Percentiles rank a stretch among this genome's conserved stretches.
These are phyloP conservation scores for Heliothis virescens DNA, from an alignment of 1,140 invertebrate genomes.

Conservation along the genomic window DNA sequence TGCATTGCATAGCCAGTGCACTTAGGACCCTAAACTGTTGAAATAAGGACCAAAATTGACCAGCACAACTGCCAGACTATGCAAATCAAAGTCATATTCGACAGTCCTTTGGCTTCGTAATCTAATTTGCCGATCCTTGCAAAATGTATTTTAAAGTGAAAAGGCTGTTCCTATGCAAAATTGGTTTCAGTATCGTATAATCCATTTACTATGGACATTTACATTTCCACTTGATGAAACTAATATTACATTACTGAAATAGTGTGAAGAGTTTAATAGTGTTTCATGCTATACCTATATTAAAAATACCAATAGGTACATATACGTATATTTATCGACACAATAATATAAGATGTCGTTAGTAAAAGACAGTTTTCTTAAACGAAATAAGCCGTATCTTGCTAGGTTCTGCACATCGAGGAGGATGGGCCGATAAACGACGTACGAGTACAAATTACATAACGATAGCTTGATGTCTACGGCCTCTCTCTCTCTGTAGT, in stretches of 20 bases:
- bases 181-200: background rate
- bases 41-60: background rate
- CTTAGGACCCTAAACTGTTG: background rate
- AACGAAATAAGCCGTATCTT: too few species aligned
- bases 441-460: too few species aligned
- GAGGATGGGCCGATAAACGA: too few species aligned
- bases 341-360: too few species aligned
- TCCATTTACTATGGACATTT: background rate
- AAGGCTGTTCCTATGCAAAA: background rate
- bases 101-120: slow-evolving; percentile 33
- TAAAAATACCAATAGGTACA: too few species aligned
- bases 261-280: too few species aligned
- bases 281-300: too few species aligned
- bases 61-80: background rate
- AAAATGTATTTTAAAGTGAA: background rate
- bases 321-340: too few species aligned
- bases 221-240: background rate
- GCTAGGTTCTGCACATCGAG: too few species aligned
- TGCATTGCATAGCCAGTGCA: background rate
- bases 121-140: slow-evolving; percentile 28
- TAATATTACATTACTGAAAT: background rate
- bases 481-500: too few species aligned
- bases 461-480: too few species aligned
- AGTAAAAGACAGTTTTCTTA: too few species aligned
- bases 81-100: slow-evolving; percentile 23